Evolutionary conservation across 2,113 vertebrate genomes (phyloP).

Genomic region (Protobothrops flavoviridis): DNA sequence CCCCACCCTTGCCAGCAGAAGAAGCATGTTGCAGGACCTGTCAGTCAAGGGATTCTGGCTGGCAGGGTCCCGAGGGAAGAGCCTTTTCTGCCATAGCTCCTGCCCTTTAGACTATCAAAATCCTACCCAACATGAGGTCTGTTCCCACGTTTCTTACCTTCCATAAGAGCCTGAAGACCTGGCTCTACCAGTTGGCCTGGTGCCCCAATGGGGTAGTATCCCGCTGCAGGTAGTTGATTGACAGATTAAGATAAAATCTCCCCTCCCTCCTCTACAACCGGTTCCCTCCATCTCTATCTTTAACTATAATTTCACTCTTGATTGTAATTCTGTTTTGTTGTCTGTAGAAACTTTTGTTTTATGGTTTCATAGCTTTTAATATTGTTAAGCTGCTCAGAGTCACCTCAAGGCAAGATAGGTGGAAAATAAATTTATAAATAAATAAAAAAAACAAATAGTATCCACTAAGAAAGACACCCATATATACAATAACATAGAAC

Average conservation of each 20-base stretch:
- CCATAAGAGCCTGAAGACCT: not conserved
- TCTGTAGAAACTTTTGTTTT: too few relatives aligned
- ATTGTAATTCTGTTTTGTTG: too few relatives aligned
- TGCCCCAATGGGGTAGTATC: not conserved
- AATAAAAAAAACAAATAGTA: not conserved
- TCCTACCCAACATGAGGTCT: not conserved
- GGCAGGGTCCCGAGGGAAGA: not conserved
- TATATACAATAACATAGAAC: not conserved
- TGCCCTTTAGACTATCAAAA: not conserved
- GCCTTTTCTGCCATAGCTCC: too few relatives aligned
- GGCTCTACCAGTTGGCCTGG: too few relatives aligned
- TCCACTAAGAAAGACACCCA: not conserved
- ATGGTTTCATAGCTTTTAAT: too few relatives aligned
- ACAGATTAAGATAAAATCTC: not conserved
- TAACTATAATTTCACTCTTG: not conserved
- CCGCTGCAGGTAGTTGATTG: not conserved
- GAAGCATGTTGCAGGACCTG: not conserved
- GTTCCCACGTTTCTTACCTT: not conserved
- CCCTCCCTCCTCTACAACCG: not conserved
- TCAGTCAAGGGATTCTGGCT: not conserved
- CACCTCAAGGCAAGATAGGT: not conserved
- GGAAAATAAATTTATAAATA: not conserved
- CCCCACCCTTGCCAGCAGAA: too few relatives aligned
- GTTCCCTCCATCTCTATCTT: not conserved
- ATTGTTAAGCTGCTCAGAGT: not conserved